Base-by-base conservation (phyloP, 1,140 invertebrate species). In the Aphaenogaster rudis region DNA sequence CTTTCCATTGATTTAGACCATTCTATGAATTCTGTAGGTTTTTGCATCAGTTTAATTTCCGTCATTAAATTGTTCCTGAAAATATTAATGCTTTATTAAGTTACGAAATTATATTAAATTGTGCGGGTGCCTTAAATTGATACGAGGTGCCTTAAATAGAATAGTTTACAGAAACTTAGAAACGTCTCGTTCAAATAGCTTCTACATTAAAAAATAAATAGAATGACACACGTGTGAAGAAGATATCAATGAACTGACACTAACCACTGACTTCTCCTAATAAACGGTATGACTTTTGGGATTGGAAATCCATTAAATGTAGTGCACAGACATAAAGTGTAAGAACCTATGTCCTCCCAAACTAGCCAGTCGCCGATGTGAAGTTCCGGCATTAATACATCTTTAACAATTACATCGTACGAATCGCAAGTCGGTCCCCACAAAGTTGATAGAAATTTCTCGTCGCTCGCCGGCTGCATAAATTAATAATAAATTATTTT, bases 391-490 rank as follows among this genome's bases (percentile, higher is more conserved):
- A 97, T 92, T 28, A 92, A 87, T 42, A 92, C 92, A 6, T 96
- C 92, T 88, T 96, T 94, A 33, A 96, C 86, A 52, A 97, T 96
- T 63, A 96, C 96, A 90, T 97, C 97, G 36, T 96, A 91, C 15
- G 96, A 96, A 91, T 97, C 97, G 90, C 97, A 97, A 1, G 97
- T 97, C 54, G 97, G 97, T 13, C 97, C 97, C 97, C 97, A 97
- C 54, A 97, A 91, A 45, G 93, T 95, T 42, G 94, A 95, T 9
- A 80, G 17, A 80, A 91, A 93, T 78, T 93, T 94, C 42, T 94
- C 88, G 13, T 91, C 82, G 11, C 61, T 89, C 8, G 2, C 15
- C 54, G 88, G 57, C 87, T 91, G n/a, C 15, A n/a, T 33, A 50
- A 74, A 33, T 42, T 42, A 54, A 72, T 69, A 67, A 67, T 52